Conservation (phyloP, 2,888 invertebrate genomes). For the Campoplex capitator region DNA sequence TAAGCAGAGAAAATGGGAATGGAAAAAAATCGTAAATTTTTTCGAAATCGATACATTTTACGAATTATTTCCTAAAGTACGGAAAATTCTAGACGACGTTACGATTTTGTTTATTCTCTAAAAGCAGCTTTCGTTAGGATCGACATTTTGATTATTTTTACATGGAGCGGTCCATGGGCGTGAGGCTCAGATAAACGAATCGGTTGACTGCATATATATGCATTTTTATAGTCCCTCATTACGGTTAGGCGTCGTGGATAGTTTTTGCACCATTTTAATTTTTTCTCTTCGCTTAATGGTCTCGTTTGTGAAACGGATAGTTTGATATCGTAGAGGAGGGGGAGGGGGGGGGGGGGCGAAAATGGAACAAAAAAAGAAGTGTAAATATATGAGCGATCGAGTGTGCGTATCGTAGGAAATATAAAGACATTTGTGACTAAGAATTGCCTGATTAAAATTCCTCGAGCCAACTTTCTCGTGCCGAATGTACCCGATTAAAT, state of each 20-base stretch:
- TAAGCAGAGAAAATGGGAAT: background rate
- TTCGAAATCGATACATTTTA: background rate
- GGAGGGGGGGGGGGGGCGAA: background rate
- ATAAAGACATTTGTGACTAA: conserved; percentile 34
- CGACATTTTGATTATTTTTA: background rate
- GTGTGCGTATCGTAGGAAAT: conserved; percentile 9
- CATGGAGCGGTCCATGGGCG: background rate
- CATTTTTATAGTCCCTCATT: background rate
- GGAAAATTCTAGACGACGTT: too few species aligned
- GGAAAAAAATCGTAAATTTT: background rate
- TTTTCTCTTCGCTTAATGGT: conserved; percentile 56
- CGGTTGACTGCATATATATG: background rate
- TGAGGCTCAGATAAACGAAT: background rate
- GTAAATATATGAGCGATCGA: background rate
- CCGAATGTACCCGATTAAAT: conserved; percentile 34
- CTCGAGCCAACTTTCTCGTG: conserved; percentile 49
- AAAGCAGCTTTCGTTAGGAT: background rate
- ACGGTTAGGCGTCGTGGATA: background rate
- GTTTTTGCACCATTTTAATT: conserved; percentile 22
- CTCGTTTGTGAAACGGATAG: conserved; percentile 38
- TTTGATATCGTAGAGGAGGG: background rate
- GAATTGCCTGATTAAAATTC: conserved; percentile 59
- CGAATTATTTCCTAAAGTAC: background rate
- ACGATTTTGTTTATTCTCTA: too few species aligned
- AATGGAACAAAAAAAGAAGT: conserved; percentile 1